Evolutionary conservation across 2,797 vertebrate genomes (phyloP).

Genomic region (Enteromius viviparus): DNA sequence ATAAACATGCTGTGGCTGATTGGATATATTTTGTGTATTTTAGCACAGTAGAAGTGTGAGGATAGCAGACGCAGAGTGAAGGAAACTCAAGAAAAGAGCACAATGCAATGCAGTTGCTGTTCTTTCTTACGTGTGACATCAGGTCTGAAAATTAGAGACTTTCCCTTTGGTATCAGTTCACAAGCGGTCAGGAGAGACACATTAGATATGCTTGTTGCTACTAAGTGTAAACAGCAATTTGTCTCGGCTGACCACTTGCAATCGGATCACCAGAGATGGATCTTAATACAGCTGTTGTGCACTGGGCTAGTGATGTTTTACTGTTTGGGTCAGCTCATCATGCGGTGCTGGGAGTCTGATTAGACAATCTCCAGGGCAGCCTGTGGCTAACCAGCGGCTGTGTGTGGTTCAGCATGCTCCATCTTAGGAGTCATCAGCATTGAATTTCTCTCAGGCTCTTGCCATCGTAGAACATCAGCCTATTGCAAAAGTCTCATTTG

Average conservation of each 20-base stretch:
- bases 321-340: conserved; percentile 12
- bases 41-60: conserved; percentile 4
- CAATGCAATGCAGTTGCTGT: neutral
- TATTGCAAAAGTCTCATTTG: conserved; percentile 3
- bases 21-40: conserved; percentile 48
- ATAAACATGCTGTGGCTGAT: conserved; percentile 42
- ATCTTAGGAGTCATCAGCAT: conserved; percentile 4
- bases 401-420: conserved; percentile 16
- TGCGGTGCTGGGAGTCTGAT: conserved; percentile 11
- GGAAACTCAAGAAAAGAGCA: neutral
- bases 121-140: neutral
- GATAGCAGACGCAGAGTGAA: conserved; percentile 23
- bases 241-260: neutral
- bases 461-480: neutral
- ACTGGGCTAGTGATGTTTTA: neutral
- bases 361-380: conserved; percentile 12
- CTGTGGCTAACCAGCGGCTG: conserved; percentile 33
- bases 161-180: neutral
- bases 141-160: neutral
- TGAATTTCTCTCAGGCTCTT: conserved; percentile 6
- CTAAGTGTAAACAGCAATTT: neutral
- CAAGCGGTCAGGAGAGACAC: neutral
- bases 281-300: conserved; percentile 4
- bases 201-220: conserved; percentile 3
- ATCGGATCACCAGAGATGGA: neutral